Percentiles rank a stretch among this genome's conserved stretches.
These are phyloP conservation scores for Eudyptes chrysolophus DNA, from an alignment of 2,113 vertebrate species.

Conservation along the genomic window DNA sequence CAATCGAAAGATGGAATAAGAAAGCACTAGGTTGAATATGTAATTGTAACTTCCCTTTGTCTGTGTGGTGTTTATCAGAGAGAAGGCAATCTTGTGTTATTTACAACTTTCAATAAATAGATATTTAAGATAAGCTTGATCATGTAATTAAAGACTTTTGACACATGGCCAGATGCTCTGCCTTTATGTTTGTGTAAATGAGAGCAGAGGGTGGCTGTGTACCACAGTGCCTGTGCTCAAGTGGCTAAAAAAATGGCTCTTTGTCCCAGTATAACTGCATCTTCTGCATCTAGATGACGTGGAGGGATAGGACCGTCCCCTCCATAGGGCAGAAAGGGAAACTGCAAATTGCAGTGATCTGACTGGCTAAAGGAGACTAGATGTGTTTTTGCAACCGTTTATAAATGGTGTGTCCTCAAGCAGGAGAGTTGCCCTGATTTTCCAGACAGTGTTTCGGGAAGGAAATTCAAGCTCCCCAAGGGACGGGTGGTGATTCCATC, in stretches of 20 bases:
- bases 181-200: conserved; percentile 37
- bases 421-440: background rate
- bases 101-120: conserved; percentile 21
- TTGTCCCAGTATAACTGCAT: background rate
- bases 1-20: background rate
- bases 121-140: conserved; percentile 38
- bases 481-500: background rate
- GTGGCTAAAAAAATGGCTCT: background rate
- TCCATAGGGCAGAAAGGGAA: background rate
- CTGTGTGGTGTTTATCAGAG: background rate
- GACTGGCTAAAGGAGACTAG: background rate
- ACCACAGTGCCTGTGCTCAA: background rate
- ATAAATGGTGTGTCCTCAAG: background rate
- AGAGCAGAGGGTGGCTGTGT: background rate
- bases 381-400: background rate
- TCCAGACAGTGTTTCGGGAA: background rate
- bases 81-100: background rate
- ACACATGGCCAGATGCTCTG: conserved; percentile 25
- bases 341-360: background rate
- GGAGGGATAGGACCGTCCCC: background rate
- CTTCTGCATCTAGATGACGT: background rate
- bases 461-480: background rate
- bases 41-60: background rate
- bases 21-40: background rate
- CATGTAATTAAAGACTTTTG: conserved; percentile 37